Percentiles rank a stretch among this genome's conserved stretches.
phyloP scores from a whole-genome alignment of 2,888 invertebrate genomes.

The Drosophila aldrichi region DNA sequence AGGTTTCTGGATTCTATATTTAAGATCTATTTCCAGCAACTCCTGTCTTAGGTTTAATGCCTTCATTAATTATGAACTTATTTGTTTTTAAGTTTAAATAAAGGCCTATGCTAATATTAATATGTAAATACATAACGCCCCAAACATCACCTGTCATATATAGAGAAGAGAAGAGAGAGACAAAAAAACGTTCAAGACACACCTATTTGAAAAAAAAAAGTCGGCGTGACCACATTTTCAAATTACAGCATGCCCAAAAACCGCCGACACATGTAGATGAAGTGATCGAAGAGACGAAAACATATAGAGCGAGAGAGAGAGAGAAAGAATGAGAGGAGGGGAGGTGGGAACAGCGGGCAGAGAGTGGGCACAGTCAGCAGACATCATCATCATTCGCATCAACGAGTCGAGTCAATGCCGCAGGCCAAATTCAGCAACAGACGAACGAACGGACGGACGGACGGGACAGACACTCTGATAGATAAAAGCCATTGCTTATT shows the following conservation, averaged over 20 bases:
- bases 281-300: slow-evolving; percentile 2
- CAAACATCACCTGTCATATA: slow-evolving; percentile 52
- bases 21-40: neutral
- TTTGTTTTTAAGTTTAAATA: neutral
- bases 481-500: slow-evolving; percentile 22
- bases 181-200: slow-evolving; percentile 31
- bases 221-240: slow-evolving; percentile 51
- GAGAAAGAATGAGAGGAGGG: neutral
- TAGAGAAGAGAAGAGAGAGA: slow-evolving; percentile 1
- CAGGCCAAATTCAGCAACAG: slow-evolving; percentile 25
- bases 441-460: neutral
- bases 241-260: slow-evolving; percentile 48
- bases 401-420: slow-evolving; percentile 27
- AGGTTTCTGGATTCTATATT: neutral
- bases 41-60: neutral
- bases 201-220: slow-evolving; percentile 37
- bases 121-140: slow-evolving; percentile 34
- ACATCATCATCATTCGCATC: slow-evolving; percentile 27
- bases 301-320: neutral
- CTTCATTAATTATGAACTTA: neutral
- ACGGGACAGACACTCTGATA: slow-evolving; percentile 17
- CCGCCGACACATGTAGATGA: slow-evolving; percentile 8
- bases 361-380: slow-evolving; percentile 4
- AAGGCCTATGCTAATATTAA: slow-evolving; percentile 35
- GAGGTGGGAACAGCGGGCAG: neutral